These are phyloP conservation scores for Stictonetta naevosa DNA, from an alignment of 2,113 vertebrate genomes.

Conservation along the genomic window DNA sequence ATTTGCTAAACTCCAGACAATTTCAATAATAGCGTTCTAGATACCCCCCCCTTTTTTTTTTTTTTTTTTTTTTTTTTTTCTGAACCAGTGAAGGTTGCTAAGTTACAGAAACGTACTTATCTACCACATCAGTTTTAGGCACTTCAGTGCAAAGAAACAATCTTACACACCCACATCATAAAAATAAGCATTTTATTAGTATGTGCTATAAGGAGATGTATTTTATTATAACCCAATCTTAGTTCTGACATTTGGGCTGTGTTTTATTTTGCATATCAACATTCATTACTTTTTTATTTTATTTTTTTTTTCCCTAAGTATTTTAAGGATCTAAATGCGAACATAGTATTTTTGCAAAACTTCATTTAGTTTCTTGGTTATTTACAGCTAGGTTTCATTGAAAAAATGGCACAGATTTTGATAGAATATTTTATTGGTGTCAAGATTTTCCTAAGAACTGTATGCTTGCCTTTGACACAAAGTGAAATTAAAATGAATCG, in stretches of 20 bases:
- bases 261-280: background rate
- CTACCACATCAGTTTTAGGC: slow-evolving; percentile 15
- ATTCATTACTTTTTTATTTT: fast-evolving
- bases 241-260: background rate
- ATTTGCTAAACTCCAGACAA: slow-evolving; percentile 43
- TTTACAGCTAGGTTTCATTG: background rate
- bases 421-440: background rate
- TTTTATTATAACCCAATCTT: background rate
- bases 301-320: fast-evolving
- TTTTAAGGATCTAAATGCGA: background rate
- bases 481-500: background rate
- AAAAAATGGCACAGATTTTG: background rate
- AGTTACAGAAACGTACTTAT: slow-evolving; percentile 43
- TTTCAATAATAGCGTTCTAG: slow-evolving; percentile 34
- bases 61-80: slow-evolving; percentile 8
- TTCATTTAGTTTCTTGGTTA: background rate
- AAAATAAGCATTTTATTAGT: slow-evolving; percentile 30
- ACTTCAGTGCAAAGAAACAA: slow-evolving; percentile 28
- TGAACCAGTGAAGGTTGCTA: slow-evolving; percentile 36
- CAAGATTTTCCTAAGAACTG: background rate
- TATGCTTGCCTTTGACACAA: background rate
- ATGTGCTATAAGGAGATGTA: background rate
- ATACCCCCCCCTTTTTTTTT: too few relatives aligned
- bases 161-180: slow-evolving; percentile 7
- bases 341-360: background rate